Base-by-base conservation (phyloP, 2,113 vertebrate genomes). In the Amblyornis subalaris region DNA sequence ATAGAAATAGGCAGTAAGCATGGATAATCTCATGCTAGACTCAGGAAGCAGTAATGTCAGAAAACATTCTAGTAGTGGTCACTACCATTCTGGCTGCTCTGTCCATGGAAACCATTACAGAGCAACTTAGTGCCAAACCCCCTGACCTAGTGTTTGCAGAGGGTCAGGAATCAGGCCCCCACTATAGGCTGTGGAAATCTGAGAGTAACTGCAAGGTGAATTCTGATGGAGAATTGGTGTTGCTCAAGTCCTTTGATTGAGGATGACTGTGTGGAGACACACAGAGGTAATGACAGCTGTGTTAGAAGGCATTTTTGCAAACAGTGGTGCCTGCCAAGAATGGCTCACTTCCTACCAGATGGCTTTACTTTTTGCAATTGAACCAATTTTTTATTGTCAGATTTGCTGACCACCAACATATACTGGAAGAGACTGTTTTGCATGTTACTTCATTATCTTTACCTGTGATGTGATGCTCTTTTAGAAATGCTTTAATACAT, bases 301-400 rank as follows among this genome's bases (percentile, higher is more conserved):
- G 54, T 31, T 93, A 74, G 84, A 77, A 95, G 47, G 85, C 55
- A 61, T 86, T 95, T 91, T 90, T 90, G 88, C 71, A 85, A 93
- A 76, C 67, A 85, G 47, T 51, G 61, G 25, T 77, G 71, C 71
- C 74, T 94, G 82, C 88, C 89, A 94, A 73, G 69, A 80, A 2
- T 40, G 55, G 35, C 65, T 81, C 57, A 72, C 9, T 94, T 92
- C 65, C 92, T 84, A 75, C 54, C 66, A 86, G 88, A 62, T 14
- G 1, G 48, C 70, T 91, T 75, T 92, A 33, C 17, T 45, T 90
- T 91, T 86, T 96, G 81, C 76, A 86, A 61, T 74, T 90, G 74
- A 84, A 94, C 73, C 79, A 64, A 25, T 77, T 93, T 83, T 90
- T 88, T 89, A 50, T 83, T 93, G 84, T 90, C 42, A 67, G 42